Conservation (phyloP, 2,797 vertebrate genomes). For the Mareca strepera region DNA sequence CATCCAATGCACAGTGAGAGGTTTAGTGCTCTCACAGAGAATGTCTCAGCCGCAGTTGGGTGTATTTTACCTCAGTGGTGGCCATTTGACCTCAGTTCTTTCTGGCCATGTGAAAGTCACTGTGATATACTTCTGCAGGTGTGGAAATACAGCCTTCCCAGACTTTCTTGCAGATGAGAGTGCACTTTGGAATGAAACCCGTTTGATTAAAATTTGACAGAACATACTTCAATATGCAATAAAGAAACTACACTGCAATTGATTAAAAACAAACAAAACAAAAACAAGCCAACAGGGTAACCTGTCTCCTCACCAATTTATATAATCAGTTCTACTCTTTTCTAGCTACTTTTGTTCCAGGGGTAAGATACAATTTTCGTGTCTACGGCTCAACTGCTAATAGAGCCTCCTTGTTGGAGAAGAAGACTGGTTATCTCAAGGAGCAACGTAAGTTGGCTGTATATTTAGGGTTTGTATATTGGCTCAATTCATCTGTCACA, state of each 20-base stretch:
- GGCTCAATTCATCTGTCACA: not conserved
- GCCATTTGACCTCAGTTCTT: not conserved
- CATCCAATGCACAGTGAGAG: not conserved
- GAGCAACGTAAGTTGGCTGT: slow-evolving; percentile 81
- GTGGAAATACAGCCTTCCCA: not conserved
- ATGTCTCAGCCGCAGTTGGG: not conserved
- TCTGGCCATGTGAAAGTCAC: not conserved
- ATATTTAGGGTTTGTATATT: not conserved
- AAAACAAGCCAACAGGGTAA: not conserved
- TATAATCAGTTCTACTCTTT: slow-evolving; percentile 15
- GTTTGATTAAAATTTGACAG: not conserved
- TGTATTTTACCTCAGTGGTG: not conserved
- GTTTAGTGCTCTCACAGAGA: not conserved
- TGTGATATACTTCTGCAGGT: not conserved
- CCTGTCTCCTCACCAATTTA: rapidly evolving
- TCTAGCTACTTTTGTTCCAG: slow-evolving; percentile 80
- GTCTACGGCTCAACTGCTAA: slow-evolving; percentile 79
- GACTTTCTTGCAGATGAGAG: not conserved
- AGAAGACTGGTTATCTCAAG: slow-evolving; percentile 81
- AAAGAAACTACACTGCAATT: not conserved
- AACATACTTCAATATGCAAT: rapidly evolving
- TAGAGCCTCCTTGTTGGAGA: slow-evolving; percentile 76
- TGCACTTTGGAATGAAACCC: not conserved
- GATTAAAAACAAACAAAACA: not conserved
- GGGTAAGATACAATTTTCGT: slow-evolving; percentile 82